phyloP scores from a whole-genome alignment of 2,113 vertebrate species.

The Epinephelus fuscoguttatus region DNA sequence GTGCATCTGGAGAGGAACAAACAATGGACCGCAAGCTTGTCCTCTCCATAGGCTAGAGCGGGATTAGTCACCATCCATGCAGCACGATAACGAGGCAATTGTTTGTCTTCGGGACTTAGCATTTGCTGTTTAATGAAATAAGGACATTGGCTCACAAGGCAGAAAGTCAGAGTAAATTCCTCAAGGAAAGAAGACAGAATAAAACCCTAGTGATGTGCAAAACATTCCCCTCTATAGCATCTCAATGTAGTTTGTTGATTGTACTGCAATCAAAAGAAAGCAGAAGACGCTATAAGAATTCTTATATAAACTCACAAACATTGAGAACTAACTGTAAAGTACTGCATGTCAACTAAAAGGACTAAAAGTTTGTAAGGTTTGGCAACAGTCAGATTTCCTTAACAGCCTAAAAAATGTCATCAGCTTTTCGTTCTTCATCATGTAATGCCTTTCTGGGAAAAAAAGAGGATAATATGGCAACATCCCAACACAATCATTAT shows the following conservation, averaged over 20 bases:
- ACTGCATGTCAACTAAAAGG: not conserved
- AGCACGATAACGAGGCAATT: slow-evolving; percentile 25
- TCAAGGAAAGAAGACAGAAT: not conserved
- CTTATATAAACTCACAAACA: not conserved
- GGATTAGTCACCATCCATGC: slow-evolving; percentile 50
- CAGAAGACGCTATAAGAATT: not conserved
- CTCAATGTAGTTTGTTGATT: not conserved
- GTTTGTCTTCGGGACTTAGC: slow-evolving; percentile 29
- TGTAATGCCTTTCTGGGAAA: not conserved
- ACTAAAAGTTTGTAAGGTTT: not conserved
- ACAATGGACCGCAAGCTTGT: slow-evolving; percentile 49
- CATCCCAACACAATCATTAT: not conserved
- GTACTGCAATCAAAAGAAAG: not conserved
- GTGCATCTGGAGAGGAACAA: slow-evolving; percentile 28
- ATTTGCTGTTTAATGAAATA: slow-evolving; percentile 27
- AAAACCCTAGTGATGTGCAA: not conserved
- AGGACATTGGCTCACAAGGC: slow-evolving; percentile 1
- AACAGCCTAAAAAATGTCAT: not conserved
- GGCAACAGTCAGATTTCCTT: not conserved
- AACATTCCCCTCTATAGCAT: not conserved
- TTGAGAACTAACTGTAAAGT: not conserved
- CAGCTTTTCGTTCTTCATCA: not conserved
- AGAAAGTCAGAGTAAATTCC: slow-evolving; percentile 27
- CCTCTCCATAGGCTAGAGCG: slow-evolving; percentile 28
- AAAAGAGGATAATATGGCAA: not conserved